These are phyloP conservation scores for Polypedilum vanderplanki DNA, from an alignment of 1,140 invertebrate genomes.

Conservation along the genomic window DNA sequence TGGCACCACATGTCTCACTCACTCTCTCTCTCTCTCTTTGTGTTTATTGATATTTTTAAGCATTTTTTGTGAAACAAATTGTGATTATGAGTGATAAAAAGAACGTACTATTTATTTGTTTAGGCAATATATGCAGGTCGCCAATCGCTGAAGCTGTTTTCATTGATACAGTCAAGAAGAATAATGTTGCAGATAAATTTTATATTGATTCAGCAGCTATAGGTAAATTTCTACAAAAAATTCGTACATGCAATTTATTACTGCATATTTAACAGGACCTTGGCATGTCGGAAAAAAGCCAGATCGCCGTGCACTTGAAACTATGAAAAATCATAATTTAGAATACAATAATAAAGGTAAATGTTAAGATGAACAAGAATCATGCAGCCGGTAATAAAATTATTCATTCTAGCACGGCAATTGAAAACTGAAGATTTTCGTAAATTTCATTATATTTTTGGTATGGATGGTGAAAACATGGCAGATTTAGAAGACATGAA, in stretches of 20 bases:
- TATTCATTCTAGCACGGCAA: conserved; percentile 55
- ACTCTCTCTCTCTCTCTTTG: too few species aligned
- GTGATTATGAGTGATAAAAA: not conserved
- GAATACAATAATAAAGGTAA: conserved; percentile 56
- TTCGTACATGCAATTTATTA: not conserved
- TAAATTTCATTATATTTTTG: conserved; percentile 79
- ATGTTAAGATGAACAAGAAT: too few species aligned
- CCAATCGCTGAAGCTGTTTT: conserved; percentile 92
- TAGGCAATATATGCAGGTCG: conserved; percentile 90
- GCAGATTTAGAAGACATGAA: conserved; percentile 54
- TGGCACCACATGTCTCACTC: too few species aligned
- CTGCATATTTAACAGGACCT: not conserved
- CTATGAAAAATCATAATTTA: conserved; percentile 63
- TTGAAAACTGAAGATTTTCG: conserved; percentile 64
- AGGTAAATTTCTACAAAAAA: conserved; percentile 48
- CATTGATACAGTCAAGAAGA: conserved; percentile 58
- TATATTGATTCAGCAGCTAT: conserved; percentile 82
- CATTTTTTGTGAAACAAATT: not conserved
- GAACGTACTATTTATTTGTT: conserved; percentile 31
- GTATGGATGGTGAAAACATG: conserved; percentile 84
- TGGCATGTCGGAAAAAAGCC: conserved; percentile 81
- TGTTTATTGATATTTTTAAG: not conserved
- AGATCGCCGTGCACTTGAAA: conserved; percentile 65
- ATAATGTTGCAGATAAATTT: conserved; percentile 59
- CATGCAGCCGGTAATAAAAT: too few species aligned